Evolutionary conservation across 2,113 vertebrate genomes (phyloP).

Genomic region (Colinus virginianus): DNA sequence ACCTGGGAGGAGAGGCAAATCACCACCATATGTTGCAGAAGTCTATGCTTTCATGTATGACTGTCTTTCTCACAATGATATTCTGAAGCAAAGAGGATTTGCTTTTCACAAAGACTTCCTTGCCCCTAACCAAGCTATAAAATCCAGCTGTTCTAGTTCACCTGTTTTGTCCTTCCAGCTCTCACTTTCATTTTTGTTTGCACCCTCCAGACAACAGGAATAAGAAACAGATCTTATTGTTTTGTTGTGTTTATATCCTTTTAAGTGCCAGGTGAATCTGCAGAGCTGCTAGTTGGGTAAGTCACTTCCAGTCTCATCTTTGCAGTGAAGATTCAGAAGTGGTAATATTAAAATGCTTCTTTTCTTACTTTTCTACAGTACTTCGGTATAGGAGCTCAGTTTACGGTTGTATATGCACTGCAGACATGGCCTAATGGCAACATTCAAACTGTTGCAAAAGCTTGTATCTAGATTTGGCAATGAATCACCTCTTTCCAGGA

Average conservation of each 20-base stretch:
- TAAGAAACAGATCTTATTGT: background rate
- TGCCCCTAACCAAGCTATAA: background rate
- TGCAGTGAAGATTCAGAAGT: background rate
- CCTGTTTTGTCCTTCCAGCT: background rate
- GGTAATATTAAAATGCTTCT: rapidly evolving
- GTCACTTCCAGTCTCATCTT: background rate
- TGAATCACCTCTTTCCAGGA: background rate
- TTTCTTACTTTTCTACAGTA: background rate
- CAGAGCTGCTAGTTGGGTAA: background rate
- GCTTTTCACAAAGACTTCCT: background rate
- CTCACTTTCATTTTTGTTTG: background rate
- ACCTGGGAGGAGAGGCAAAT: too few species aligned
- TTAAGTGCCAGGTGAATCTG: background rate
- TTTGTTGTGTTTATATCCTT: background rate
- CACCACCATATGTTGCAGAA: background rate
- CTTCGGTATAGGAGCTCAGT: background rate
- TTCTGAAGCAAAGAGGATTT: background rate
- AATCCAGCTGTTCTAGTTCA: background rate
- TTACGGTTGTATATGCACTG: background rate
- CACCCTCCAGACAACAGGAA: background rate
- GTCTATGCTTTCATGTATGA: background rate
- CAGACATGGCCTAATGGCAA: background rate
- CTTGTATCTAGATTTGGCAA: slow-evolving; percentile 28
- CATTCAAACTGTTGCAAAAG: background rate
- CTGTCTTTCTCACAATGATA: background rate